These are phyloP conservation scores for Diplosoma virens DNA, from an alignment of 23 tunicate species.

Conservation along the genomic window DNA sequence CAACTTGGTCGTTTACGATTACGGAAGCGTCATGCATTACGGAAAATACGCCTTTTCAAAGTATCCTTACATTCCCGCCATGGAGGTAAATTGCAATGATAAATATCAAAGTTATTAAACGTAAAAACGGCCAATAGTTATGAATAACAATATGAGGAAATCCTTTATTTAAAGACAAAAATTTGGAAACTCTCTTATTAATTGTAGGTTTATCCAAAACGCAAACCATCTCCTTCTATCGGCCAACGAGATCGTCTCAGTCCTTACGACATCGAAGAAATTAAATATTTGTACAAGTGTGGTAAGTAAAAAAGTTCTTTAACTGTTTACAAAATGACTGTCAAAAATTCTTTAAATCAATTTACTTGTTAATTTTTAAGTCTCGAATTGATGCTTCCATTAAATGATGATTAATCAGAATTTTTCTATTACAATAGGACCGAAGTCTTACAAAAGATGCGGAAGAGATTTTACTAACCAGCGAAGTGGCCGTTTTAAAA, in stretches of 20 bases:
- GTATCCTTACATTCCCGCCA: conserved; percentile 81
- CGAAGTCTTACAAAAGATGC: conserved; percentile 70
- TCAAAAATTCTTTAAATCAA: too few relatives aligned
- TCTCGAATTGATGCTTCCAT: too few relatives aligned
- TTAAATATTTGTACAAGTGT: conserved; percentile 84
- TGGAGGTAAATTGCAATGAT: too few relatives aligned
- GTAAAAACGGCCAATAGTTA: too few relatives aligned
- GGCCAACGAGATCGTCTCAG: conserved; percentile 92
- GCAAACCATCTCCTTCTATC: conserved; percentile 70
- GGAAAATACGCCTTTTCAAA: conserved; percentile 77
- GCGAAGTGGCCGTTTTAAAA: conserved; percentile 62
- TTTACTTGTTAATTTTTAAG: too few relatives aligned
- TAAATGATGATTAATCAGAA: too few relatives aligned
- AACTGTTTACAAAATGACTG: not conserved
- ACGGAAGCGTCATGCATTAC: conserved; percentile 98
- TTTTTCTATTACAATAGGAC: too few relatives aligned
- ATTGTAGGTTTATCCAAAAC: conserved; percentile 47
- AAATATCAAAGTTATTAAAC: too few relatives aligned
- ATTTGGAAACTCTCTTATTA: too few relatives aligned
- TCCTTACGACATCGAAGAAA: conserved; percentile 98
- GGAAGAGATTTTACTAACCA: conserved; percentile 75
- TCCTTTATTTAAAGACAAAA: too few relatives aligned
- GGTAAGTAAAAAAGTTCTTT: conserved; percentile 35
- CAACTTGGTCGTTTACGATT: conserved; percentile 92
- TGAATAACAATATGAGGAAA: too few relatives aligned